Percentiles rank a stretch among this genome's conserved stretches.
phyloP scores from a whole-genome alignment of 2,113 vertebrate genomes.

The Odocoileus virginianus region DNA sequence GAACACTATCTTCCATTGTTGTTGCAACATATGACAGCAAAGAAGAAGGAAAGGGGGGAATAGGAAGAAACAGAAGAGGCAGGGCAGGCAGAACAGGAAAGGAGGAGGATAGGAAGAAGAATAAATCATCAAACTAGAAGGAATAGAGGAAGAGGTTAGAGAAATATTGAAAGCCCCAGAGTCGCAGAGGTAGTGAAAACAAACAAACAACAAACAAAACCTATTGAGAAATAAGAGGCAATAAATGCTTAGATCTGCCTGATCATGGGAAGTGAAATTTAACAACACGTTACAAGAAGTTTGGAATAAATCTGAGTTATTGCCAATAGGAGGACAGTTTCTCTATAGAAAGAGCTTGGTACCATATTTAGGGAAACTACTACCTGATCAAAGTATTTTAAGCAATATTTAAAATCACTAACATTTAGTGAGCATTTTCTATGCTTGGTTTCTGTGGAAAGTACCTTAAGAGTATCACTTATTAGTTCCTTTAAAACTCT shows the following conservation, averaged over 20 bases:
- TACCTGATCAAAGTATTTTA: not conserved
- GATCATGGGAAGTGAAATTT: not conserved
- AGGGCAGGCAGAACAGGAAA: not conserved
- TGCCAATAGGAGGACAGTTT: not conserved
- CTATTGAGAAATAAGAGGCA: not conserved
- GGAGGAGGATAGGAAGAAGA: not conserved
- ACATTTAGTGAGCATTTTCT: not conserved
- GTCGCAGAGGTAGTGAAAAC: not conserved
- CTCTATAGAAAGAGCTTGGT: not conserved
- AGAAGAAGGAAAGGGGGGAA: not conserved
- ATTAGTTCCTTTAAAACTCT: not conserved
- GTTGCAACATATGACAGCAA: not conserved
- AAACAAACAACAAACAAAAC: not conserved
- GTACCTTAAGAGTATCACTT: not conserved
- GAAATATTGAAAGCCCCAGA: not conserved
- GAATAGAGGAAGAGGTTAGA: not conserved
- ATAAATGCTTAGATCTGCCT: not conserved
- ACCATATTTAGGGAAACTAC: not conserved
- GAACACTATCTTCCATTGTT: not conserved
- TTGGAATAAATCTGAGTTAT: not conserved
- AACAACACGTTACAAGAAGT: not conserved
- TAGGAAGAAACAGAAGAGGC: not conserved
- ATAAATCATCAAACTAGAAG: not conserved
- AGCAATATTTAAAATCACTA: not conserved
- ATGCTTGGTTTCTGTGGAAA: not conserved